Base-by-base conservation (phyloP, 2,888 invertebrate genomes). In the Apodemia hepburni region DNA sequence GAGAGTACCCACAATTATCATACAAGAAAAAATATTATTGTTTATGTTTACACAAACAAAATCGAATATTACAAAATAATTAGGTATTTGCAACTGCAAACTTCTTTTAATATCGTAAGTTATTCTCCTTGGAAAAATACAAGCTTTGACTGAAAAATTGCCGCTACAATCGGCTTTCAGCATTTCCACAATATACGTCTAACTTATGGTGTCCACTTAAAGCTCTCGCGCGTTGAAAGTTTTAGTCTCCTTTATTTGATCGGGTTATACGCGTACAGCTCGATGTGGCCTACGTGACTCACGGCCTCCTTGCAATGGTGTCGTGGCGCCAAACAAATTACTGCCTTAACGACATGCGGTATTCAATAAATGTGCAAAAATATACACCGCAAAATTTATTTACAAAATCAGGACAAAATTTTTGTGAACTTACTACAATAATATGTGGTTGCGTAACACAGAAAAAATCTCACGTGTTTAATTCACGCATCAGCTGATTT, bases 201-300 rank as follows among this genome's bases (percentile, higher is more conserved):
- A 58, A 51, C 57, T 68, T 58, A 58, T 33, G 62, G 62, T 17
- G 61, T 38, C 8, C 51, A 57, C 12, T 29, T 35, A 58, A 49
- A 62, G 62, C 65, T 69, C 63, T 58, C 60, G 62, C 27, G 45
- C 54, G 35, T 29, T 62, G 58, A 54, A 59, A 63, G 59, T 64
- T 64, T 74, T 77, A 60, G 69, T 60, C 72, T 9, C 70, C 71
- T 74, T 71, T 74, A 87, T 71, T 74, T 73, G 71, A 82, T 58
- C 78, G 87, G 79, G 70, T 78, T 83, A 72, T 69, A 68, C 63
- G 67, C 65, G 64, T 67, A 63, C 71, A 73, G 76, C 72, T 75
- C 77, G 70, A 71, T 79, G 82, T 89, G 87, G 92, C 91, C 86
- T 92, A 92, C 92, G 92, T 92, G 92, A 92, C 92, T 86, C 71